phyloP scores from a whole-genome alignment of 2,797 vertebrate species.

The Rousettus madagascariensis region DNA sequence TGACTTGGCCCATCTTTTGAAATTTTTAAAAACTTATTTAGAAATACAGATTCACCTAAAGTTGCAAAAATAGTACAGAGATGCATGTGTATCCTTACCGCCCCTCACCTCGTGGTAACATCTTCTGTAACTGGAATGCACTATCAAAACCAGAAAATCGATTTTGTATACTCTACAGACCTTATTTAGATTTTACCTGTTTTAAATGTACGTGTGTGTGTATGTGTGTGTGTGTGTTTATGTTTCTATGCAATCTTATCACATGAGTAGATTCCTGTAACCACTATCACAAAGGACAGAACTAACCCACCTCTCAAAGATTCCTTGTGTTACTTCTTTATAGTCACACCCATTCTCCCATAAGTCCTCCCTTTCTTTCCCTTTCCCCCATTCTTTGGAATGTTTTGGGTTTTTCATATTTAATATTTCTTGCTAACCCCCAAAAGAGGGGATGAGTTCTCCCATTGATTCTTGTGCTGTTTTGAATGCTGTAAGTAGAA shows the following conservation, averaged over 20 bases:
- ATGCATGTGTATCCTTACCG: too few relatives aligned
- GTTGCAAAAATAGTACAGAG: neutral
- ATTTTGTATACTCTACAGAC: neutral
- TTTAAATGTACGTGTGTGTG: neutral
- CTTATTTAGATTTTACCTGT: neutral
- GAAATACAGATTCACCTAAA: neutral
- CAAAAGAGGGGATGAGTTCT: neutral
- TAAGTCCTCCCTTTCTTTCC: neutral
- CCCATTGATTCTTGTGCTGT: neutral
- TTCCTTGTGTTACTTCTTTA: too few relatives aligned
- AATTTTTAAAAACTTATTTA: slow-evolving; percentile 2
- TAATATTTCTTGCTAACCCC: neutral
- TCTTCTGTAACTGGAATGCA: neutral
- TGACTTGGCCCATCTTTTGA: neutral
- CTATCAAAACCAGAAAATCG: neutral
- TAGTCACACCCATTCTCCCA: neutral
- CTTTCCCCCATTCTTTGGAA: neutral
- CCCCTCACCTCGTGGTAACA: neutral
- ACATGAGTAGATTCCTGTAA: neutral
- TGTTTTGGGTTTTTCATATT: neutral
- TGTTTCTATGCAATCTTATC: neutral
- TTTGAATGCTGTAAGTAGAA: neutral
- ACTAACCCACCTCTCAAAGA: neutral
- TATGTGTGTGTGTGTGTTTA: too few relatives aligned
- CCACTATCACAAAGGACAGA: neutral